Evolutionary conservation across 2,113 vertebrate species (phyloP).

Genomic region (Recurvirostra avosetta): DNA sequence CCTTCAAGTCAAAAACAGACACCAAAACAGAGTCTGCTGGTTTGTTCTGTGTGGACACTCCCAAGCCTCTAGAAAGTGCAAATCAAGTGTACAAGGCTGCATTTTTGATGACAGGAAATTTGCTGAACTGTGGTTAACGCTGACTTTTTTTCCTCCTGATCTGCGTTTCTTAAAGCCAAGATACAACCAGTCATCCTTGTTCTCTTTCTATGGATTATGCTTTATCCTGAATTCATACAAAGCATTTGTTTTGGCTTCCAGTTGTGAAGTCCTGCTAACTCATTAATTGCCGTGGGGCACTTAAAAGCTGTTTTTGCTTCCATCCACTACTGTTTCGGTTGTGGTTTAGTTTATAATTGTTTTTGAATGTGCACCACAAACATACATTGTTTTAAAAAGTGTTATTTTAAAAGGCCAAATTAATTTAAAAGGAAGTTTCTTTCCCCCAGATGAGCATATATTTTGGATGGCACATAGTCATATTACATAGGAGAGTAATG

Average conservation of each 20-base stretch:
- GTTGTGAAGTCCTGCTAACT: background rate
- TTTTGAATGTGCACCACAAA: background rate
- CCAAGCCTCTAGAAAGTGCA: background rate
- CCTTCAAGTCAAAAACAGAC: background rate
- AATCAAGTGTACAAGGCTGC: background rate
- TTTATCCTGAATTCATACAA: background rate
- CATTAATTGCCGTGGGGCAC: background rate
- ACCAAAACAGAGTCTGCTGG: background rate
- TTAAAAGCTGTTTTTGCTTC: background rate
- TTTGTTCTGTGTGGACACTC: background rate
- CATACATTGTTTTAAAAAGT: background rate
- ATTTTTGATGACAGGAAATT: background rate
- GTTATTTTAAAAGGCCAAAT: background rate
- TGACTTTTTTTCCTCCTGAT: background rate
- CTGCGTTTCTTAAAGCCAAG: background rate
- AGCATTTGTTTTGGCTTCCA: conserved; percentile 4
- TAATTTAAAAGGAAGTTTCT: background rate
- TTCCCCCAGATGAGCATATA: background rate
- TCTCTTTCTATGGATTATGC: background rate
- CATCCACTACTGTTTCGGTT: background rate
- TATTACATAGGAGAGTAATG: background rate
- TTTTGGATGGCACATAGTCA: background rate
- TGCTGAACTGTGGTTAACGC: background rate
- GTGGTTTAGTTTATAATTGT: background rate
- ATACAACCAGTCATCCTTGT: background rate